These are phyloP conservation scores for Alsophila aescularia DNA, from an alignment of 2,888 invertebrate species.

Conservation along the genomic window DNA sequence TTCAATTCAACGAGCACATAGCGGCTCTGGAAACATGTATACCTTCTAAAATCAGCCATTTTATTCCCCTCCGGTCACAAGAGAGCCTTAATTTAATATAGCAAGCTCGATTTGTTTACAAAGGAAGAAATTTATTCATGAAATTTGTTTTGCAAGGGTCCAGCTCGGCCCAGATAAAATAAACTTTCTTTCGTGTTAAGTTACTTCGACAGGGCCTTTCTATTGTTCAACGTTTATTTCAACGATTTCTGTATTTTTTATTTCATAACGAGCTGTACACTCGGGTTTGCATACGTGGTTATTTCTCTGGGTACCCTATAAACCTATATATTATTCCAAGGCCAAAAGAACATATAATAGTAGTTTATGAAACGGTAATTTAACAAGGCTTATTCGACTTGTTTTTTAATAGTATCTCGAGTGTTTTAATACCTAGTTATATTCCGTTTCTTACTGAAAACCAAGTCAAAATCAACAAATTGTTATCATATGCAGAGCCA, in stretches of 20 bases:
- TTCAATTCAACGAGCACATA: constrained; percentile 24
- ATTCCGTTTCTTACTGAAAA: too few relatives aligned
- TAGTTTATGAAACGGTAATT: too few relatives aligned
- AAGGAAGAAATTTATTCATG: constrained; percentile 83
- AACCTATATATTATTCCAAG: too few relatives aligned
- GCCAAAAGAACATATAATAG: too few relatives aligned
- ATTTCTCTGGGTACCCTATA: too few relatives aligned
- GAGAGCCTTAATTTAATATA: constrained; percentile 78
- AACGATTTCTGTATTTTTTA: constrained; percentile 55
- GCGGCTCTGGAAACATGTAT: constrained; percentile 35
- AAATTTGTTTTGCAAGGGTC: constrained; percentile 79
- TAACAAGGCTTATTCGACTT: too few relatives aligned
- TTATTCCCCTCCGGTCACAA: constrained; percentile 67
- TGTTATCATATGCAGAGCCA: too few relatives aligned
- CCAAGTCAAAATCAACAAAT: too few relatives aligned
- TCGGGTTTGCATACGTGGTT: too few relatives aligned
- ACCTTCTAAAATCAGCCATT: constrained; percentile 55
- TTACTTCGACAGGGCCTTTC: constrained; percentile 54
- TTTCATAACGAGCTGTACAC: constrained; percentile 3
- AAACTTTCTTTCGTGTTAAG: constrained; percentile 70
- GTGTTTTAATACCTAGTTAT: too few relatives aligned
- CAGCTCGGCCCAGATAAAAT: constrained; percentile 61
- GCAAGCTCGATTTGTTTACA: constrained; percentile 81
- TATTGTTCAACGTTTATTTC: constrained; percentile 43
- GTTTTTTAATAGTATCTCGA: too few relatives aligned